Evolutionary conservation across 1,140 invertebrate genomes (phyloP), one percentile per base, ranked within the genome.

Genomic region (Heterodera schachtii): DNA sequence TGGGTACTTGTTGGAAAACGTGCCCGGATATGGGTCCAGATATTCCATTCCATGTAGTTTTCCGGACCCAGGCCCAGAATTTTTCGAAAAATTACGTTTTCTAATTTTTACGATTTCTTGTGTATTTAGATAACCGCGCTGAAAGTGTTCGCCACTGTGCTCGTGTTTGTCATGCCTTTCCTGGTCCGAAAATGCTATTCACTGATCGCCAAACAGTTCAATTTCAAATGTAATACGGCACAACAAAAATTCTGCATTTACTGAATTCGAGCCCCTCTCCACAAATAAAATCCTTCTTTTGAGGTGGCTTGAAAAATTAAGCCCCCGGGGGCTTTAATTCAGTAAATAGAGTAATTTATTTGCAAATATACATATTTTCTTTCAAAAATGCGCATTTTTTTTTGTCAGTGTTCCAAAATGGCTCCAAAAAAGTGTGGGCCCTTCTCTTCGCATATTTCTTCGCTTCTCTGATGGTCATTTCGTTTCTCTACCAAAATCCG

Each of bases 401-500:
- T 80, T 85, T 81, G 31, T 31, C 44, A 84, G 82, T 85, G 16
- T 86, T 82, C 66, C 41, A 64, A 52, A 49, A 31, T 8, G 75
- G 78, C n/a, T 79, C 80, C 31, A 86, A 81, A 47, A 73, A 82
- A 44, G 69, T 82, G 52, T 88, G 86, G 84, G 52, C 83, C 57
- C 73, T 89, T 21, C 76, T 89, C 16, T 69, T 70, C 52, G 75
- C 87, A n/a, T 88, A 88, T 70, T 52, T 88, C 21, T 71, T 66
- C n/a, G 73, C 78, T 13, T 76, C 88, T n/a, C 73, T 88, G 6
- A 85, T 86, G 85, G 80, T 84, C 31, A 86, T 88, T 43, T 88
- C 87, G 43, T 89, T 89, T 71, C 70, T 88, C 9, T 88, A 87
- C 75, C 84, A 89, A 80, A 80, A 82, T 13, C 79, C 82, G 9